Evolutionary conservation across 2,113 vertebrate species (phyloP), one percentile per base, ranked within the genome.

Genomic region (Nipponia nippon): DNA sequence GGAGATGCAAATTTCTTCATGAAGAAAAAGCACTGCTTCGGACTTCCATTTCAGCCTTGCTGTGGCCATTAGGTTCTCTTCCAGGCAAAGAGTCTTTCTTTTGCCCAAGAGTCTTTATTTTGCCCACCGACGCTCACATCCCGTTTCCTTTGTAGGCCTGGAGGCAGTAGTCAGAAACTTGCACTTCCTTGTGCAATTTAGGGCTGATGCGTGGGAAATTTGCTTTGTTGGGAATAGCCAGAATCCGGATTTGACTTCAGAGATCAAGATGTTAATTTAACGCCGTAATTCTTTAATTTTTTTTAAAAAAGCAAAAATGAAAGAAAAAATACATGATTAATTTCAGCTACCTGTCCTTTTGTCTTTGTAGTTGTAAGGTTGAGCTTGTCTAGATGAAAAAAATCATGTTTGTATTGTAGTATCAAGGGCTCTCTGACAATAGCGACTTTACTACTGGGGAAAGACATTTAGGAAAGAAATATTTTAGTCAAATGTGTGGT

Each of bases 301-400:
- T n/a, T n/a, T n/a, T n/a, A n/a, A n/a, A n/a, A n/a, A n/a, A n/a
- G n/a, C n/a, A n/a, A n/a, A n/a, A n/a, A n/a, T n/a, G n/a, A 50
- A 66, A 69, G 8, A 32, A 56, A 34, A 73, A 36, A 29, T 3
- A 26, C 0, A 12, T 16, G 0, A 29, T n/a, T 65, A 8, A 49
- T 70, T 90, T 75, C 52, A 52, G 11, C 16, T 81, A 13, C 8
- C 5, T 32, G 11, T 76, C 47, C 14, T 76, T 87, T 69, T 85
- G 32, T 34, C 29, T 81, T 27, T 79, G 23, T 56, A 65, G n/a
- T 52, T 85, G 70, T 62, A 46, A 58, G 42, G 21, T n/a, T 94
- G 25, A 77, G 32, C 13, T 77, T 63, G 36, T 75, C 29, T 69
- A 56, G 38, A 19, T 84, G 15, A 95, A 88, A 87, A 72, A 72